phyloP scores from a whole-genome alignment of 2,888 invertebrate species.

The Anticlea derivata region DNA sequence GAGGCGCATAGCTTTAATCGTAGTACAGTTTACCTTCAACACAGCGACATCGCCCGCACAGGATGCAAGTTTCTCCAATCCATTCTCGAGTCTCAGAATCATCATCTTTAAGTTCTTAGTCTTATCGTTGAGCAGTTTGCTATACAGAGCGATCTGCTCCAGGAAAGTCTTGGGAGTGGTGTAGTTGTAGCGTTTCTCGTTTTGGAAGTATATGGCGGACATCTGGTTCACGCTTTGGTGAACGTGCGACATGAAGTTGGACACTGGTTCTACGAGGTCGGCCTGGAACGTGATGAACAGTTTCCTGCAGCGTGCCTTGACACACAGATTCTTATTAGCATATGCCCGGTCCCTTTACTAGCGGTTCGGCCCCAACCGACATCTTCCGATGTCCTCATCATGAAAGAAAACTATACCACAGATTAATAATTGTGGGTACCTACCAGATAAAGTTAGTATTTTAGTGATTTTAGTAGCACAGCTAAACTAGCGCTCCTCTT shows the following conservation, averaged over 20 bases:
- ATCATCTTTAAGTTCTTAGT: conserved; percentile 88
- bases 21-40: conserved; percentile 90
- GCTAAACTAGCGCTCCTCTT: too few species aligned
- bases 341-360: too few species aligned
- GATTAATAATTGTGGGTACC: too few species aligned
- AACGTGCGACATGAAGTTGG: conserved; percentile 95
- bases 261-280: conserved; percentile 85
- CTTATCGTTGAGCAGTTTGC: conserved; percentile 88
- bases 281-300: conserved; percentile 55
- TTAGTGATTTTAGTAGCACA: too few species aligned
- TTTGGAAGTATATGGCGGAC: conserved; percentile 90
- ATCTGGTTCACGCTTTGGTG: conserved; percentile 94
- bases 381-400: too few species aligned
- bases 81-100: conserved; percentile 92
- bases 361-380: too few species aligned
- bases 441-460: too few species aligned
- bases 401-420: too few species aligned
- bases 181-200: conserved; percentile 96
- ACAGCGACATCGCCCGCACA: conserved; percentile 94
- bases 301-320: too few species aligned
- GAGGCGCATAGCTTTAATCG: too few species aligned
- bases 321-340: too few species aligned
- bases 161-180: conserved; percentile 98
- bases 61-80: conserved; percentile 92
- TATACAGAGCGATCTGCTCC: conserved; percentile 94